Percentiles rank a stretch among this genome's conserved stretches.
Evolutionary conservation across 2,888 invertebrate genomes (phyloP).

Genomic region (Spodoptera picta): DNA sequence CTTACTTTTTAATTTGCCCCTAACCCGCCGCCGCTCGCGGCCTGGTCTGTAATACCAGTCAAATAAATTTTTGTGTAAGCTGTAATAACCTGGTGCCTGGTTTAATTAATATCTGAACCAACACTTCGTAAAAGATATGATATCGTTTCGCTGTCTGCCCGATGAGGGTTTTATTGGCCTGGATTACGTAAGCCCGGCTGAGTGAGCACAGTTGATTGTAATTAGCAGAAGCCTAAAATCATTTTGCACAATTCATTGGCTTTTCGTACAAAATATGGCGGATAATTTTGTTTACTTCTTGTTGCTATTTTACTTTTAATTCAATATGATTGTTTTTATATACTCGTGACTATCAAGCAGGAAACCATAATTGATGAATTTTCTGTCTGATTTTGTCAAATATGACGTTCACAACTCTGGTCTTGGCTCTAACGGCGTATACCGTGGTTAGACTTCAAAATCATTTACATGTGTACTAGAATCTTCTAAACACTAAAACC

Average conservation of each 20-base stretch:
- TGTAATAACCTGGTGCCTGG: constrained; percentile 35
- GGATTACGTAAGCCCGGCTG: neutral
- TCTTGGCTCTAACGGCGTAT: too few relatives aligned
- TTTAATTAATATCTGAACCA: constrained; percentile 51
- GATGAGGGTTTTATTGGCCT: constrained; percentile 17
- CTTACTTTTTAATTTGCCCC: constrained; percentile 35
- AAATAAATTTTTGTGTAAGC: constrained; percentile 53
- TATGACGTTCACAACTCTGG: too few relatives aligned
- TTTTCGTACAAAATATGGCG: too few relatives aligned
- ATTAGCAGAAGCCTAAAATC: neutral
- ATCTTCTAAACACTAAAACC: too few relatives aligned
- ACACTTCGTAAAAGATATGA: constrained; percentile 42
- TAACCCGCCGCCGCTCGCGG: constrained; percentile 27
- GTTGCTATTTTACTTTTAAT: too few relatives aligned
- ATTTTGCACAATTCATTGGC: neutral
- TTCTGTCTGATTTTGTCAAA: too few relatives aligned
- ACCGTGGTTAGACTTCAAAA: too few relatives aligned
- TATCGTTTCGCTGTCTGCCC: constrained; percentile 13
- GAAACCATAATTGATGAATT: too few relatives aligned
- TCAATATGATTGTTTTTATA: neutral
- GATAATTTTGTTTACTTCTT: too few relatives aligned
- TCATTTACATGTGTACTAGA: too few relatives aligned
- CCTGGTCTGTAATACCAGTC: constrained; percentile 43
- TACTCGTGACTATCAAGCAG: too few relatives aligned
- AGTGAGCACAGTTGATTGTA: neutral